Conservation (phyloP, 2,113 vertebrate species). For the Glareola pratincola region DNA sequence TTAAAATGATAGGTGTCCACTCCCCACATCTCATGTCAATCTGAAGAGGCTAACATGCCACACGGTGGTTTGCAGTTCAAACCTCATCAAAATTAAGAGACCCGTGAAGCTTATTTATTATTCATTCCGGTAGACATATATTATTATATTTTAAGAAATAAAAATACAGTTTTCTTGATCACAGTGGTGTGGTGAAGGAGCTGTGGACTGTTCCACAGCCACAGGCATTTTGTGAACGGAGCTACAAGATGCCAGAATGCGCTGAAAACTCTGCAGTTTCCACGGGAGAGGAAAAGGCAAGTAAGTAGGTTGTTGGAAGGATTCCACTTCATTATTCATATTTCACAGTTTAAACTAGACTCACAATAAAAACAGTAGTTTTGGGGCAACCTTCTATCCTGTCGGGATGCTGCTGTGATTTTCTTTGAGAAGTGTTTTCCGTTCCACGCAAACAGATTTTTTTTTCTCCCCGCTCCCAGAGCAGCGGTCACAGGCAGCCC, state of each 20-base stretch:
- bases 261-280: not conserved
- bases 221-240: not conserved
- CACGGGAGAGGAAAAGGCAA: not conserved
- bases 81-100: too few species aligned
- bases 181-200: not conserved
- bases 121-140: not conserved
- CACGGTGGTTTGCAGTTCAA: not conserved
- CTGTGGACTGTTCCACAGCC: not conserved
- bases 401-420: not conserved
- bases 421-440: not conserved
- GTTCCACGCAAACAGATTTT: not conserved
- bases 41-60: not conserved
- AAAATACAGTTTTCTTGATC: not conserved
- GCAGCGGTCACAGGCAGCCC: not conserved
- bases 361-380: not conserved
- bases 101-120: not conserved
- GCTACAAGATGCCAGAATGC: not conserved
- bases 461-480: fast-evolving
- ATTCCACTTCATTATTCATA: not conserved
- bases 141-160: not conserved
- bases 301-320: not conserved
- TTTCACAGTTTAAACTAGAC: not conserved
- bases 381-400: not conserved
- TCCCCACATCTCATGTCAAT: not conserved
- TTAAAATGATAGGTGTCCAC: not conserved